Evolutionary conservation across 37 sponge, comb jelly and placozoan genomes (phyloP), one percentile per base, ranked within the genome.

Genomic region (Chondrosia reniformis): DNA sequence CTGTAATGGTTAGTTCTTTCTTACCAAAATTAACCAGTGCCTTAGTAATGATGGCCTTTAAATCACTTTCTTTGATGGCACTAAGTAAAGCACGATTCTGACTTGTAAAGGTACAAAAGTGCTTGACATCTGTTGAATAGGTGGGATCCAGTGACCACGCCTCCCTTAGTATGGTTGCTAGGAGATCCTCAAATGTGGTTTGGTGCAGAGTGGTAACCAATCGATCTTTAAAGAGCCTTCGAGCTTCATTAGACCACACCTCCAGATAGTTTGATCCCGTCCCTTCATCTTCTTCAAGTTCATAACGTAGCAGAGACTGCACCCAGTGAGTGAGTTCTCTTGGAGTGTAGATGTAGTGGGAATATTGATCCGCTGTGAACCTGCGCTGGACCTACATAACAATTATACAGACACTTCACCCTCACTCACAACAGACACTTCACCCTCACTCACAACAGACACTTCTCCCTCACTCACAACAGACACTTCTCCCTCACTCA

Each of bases 271-370:
- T n/a, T 15, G 43, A 45, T 6, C 75, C 46, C 33, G 49, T 69
- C 9, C 79, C 63, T 41, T 38, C 57, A n/a, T 57, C 76, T 24
- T 44, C 76, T 32, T 79, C 25, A 22, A 63, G 81, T 4, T 77
- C 21, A 79, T 98, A 98, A 7, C 94, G 77, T 31, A 90, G 79
- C 32, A 98, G 87, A 30, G 87, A 84, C 0, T 86, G 81, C 21
- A 91, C 89, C 99, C 96, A 98, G 33, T 75, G 63, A n/a, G 97
- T 98, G 65, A 98, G 89, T 74, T 90, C 84, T 19, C 96, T 88
- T 28, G 99, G 99, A 45, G 94, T 98, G 89, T 95, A 98, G 37
- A 92, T 21, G 78, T 96, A 96, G 83, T 96, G 97, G 30, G 97
- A 84, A 82, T 86, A 77, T 63, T 80, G 65, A 49, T 96, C 97